Base-by-base conservation (phyloP, 1,140 invertebrate genomes). In the Aphaenogaster rudis region DNA sequence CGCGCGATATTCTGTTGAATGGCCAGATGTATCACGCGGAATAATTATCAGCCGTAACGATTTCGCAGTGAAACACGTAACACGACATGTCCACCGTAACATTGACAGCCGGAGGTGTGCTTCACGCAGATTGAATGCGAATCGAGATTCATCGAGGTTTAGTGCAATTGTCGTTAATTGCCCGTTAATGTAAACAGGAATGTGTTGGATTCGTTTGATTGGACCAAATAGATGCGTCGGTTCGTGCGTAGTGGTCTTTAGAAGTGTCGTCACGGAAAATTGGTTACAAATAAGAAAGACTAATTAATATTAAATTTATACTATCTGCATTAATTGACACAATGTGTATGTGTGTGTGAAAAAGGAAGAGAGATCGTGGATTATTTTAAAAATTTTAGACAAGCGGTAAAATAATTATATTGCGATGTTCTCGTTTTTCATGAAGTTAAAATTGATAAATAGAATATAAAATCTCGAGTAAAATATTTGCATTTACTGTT, bases 141-240 rank as follows among this genome's bases (percentile, higher is more conserved):
- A 13, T 59, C 15, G 39, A 81, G 52, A 36, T 71, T 69, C 17
- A 48, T 71, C 28, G 39, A 15, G 9, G 6, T 45, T 81, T 39
- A 57, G 9, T 45, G 64, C 36, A 81, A 69, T 81, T 67, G 50
- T 69, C 36, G 50, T 81, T 81, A 81, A 81, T 81, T 71, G 21
- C 36, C 63, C 50, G 50, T 80, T 81, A 81, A 81, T 69, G 50
- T 81, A 81, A 81, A 69, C 36, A 21, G 36, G n/a, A 69, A 33
- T n/a, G 50, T 5, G 21, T 71, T 17, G 13, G 6, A 81, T 69
- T 81, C 5, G 21, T 69, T 81, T 39, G 9, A 81, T 69, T 54
- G n/a, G 21, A 42, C 8, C n/a, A 57, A 42, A 52, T 33, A 50
- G 59, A 66, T 79, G 61, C 45, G 50, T 57, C 13, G 36, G 4